These are phyloP conservation scores for Percopsis transmontana DNA, from an alignment of 2,113 vertebrate genomes.

Conservation along the genomic window DNA sequence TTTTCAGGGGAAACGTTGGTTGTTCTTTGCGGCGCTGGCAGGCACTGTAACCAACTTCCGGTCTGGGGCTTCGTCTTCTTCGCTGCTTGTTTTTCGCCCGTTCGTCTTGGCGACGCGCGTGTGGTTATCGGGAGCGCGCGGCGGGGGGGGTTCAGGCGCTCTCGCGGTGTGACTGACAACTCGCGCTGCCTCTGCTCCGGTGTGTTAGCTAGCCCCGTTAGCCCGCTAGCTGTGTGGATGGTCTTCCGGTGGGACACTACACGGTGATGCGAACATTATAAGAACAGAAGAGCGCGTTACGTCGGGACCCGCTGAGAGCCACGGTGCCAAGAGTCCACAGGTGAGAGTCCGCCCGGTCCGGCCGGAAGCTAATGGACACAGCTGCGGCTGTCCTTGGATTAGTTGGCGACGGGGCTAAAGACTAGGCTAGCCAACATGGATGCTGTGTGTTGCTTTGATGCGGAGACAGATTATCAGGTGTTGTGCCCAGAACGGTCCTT, in stretches of 20 bases:
- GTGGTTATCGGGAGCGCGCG: constrained; percentile 8
- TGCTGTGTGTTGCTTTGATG: constrained; percentile 49
- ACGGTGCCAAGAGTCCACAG: constrained; percentile 8
- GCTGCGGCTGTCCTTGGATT: constrained; percentile 63
- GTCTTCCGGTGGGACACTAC: constrained; percentile 19
- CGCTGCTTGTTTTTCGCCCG: neutral
- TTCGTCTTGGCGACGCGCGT: neutral
- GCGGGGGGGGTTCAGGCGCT: constrained; percentile 1
- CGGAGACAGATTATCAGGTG: constrained; percentile 60
- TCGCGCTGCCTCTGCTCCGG: neutral
- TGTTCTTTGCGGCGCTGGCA: neutral
- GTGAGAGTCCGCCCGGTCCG: constrained; percentile 26
- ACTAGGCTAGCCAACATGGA: constrained; percentile 58
- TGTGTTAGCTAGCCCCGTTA: constrained; percentile 27
- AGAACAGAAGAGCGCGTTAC: neutral
- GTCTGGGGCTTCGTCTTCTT: neutral
- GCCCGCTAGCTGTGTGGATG: constrained; percentile 29
- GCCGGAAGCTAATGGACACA: neutral
- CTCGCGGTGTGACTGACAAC: constrained; percentile 46
- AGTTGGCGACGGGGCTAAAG: constrained; percentile 17
- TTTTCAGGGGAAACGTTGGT: neutral
- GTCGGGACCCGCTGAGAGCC: neutral
- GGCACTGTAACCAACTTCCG: neutral
- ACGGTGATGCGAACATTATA: constrained; percentile 47
- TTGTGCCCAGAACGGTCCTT: too few relatives aligned